Conservation (phyloP, 2,888 invertebrate species). For the Tenthredo amoena region DNA sequence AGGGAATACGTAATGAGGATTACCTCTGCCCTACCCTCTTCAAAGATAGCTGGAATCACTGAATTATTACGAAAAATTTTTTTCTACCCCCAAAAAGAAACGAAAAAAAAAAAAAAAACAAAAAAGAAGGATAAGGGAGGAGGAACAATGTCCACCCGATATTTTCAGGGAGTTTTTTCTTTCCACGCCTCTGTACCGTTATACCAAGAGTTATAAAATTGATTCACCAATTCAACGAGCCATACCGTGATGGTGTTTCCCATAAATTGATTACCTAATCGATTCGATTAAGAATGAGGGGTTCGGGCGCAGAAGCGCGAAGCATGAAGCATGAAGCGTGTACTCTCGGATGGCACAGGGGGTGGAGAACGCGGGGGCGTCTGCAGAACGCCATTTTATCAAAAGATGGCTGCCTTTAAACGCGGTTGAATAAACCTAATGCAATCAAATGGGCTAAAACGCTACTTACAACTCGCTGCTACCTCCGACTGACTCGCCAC, state of each 20-base stretch:
- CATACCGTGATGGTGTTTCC: constrained; percentile 10
- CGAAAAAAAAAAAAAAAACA: no score
- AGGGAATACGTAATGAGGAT: constrained; percentile 31
- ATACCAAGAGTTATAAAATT: not conserved
- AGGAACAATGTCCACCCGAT: not conserved
- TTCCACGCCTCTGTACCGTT: not conserved
- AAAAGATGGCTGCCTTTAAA: constrained; percentile 55
- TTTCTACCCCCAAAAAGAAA: not conserved
- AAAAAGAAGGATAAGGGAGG: not conserved
- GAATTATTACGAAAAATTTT: not conserved
- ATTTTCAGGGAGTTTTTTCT: not conserved
- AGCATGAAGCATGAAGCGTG: constrained; percentile 19
- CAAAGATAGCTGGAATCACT: not conserved
- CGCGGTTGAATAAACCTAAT: constrained; percentile 66
- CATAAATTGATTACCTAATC: constrained; percentile 15
- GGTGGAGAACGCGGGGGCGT: not conserved
- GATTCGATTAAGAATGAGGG: constrained; percentile 36
- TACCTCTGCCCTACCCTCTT: not conserved
- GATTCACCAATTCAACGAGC: constrained; percentile 15
- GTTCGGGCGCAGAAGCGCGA: not conserved
- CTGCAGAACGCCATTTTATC: not conserved
- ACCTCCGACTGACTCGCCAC: not conserved
- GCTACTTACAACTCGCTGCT: constrained; percentile 68
- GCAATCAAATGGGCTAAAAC: constrained; percentile 70
- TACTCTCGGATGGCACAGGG: not conserved